Percentiles rank a stretch among this genome's conserved stretches.
phyloP scores from a whole-genome alignment of 2,888 invertebrate species.

The Cremastinae sp. region DNA sequence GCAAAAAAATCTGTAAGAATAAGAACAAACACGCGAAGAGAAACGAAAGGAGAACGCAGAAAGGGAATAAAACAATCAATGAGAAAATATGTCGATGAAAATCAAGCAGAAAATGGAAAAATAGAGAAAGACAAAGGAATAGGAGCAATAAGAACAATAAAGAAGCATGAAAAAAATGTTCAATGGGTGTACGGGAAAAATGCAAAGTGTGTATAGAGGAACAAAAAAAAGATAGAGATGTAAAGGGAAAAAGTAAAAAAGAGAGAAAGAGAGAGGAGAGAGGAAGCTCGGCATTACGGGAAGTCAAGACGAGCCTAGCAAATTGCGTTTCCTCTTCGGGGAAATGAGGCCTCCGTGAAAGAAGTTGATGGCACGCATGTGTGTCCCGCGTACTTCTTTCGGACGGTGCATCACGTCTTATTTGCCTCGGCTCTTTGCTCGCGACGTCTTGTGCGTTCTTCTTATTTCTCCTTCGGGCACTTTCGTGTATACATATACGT shows the following conservation, averaged over 20 bases:
- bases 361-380: constrained; percentile 18
- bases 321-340: constrained; percentile 57
- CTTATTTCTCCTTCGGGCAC: not conserved
- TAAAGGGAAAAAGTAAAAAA: not conserved
- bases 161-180: not conserved
- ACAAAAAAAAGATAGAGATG: constrained; percentile 25
- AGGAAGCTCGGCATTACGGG: constrained; percentile 53
- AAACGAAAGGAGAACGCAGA: too few relatives aligned
- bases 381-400: constrained; percentile 11
- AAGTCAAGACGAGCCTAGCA: constrained; percentile 51
- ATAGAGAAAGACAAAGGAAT: too few relatives aligned
- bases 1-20: too few relatives aligned
- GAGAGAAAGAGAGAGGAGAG: not conserved
- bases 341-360: constrained; percentile 44
- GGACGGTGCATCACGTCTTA: constrained; percentile 47
- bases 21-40: too few relatives aligned
- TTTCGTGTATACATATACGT: constrained; percentile 1
- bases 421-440: constrained; percentile 35
- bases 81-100: too few relatives aligned
- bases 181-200: too few relatives aligned
- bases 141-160: too few relatives aligned
- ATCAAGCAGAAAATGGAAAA: too few relatives aligned
- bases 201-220: not conserved
- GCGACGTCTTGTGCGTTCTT: constrained; percentile 28
- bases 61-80: too few relatives aligned